These are phyloP conservation scores for Hoplostethus mediterraneus DNA, from an alignment of 2,797 vertebrate species.

Conservation along the genomic window DNA sequence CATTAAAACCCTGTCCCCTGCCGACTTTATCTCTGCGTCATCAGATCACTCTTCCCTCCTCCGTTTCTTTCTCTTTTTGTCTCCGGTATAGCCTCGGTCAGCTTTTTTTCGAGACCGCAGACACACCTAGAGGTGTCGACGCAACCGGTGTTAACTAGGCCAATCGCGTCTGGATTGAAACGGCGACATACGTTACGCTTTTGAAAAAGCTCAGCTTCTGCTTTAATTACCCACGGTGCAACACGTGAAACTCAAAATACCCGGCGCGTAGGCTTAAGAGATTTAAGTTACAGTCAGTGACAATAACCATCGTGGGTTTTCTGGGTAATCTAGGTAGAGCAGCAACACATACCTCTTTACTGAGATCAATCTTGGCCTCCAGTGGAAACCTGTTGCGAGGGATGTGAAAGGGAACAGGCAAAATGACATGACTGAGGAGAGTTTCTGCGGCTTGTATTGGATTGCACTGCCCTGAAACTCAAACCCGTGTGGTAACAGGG, in stretches of 20 bases:
- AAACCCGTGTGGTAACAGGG: constrained; percentile 83
- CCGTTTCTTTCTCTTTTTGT: constrained; percentile 37
- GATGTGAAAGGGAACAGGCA: constrained; percentile 80
- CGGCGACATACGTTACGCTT: constrained; percentile 21
- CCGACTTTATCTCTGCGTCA: constrained; percentile 75
- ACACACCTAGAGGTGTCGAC: constrained; percentile 40
- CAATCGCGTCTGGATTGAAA: constrained; percentile 28
- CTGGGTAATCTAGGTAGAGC: constrained; percentile 37
- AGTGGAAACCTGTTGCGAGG: constrained; percentile 73
- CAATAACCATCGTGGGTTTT: constrained; percentile 31
- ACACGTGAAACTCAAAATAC: not conserved
- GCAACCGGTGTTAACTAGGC: constrained; percentile 29
- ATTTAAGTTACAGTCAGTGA: constrained; percentile 34
- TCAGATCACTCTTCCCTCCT: constrained; percentile 65
- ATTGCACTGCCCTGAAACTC: constrained; percentile 85
- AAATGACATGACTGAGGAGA: constrained; percentile 81
- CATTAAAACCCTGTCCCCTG: constrained; percentile 67
- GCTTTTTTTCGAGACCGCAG: constrained; percentile 49
- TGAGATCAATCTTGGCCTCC: constrained; percentile 65
- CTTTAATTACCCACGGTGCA: not conserved
- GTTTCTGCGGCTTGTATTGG: constrained; percentile 83
- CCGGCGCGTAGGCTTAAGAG: constrained; percentile 13
- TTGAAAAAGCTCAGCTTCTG: constrained; percentile 1
- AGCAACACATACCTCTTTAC: constrained; percentile 61
- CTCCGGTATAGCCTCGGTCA: constrained; percentile 35